phyloP scores from a whole-genome alignment of 2,888 invertebrate genomes.

The Dynastes maya region DNA sequence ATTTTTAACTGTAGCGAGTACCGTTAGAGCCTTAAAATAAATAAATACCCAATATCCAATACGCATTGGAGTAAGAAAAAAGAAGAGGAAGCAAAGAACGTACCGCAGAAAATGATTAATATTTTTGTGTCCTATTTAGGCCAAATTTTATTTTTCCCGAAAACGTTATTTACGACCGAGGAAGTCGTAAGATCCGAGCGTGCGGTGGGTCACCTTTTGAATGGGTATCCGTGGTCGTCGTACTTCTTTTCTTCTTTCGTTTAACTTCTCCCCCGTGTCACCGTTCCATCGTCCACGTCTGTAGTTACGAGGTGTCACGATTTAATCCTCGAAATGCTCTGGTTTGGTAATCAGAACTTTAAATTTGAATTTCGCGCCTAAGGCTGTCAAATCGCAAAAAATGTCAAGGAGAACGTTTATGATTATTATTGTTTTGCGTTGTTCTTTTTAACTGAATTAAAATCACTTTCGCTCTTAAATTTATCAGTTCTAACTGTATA shows the following conservation, averaged over 20 bases:
- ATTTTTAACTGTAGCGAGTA: neutral
- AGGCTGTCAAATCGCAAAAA: no score
- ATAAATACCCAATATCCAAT: constrained; percentile 12
- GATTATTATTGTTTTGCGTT: no score
- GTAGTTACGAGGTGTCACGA: no score
- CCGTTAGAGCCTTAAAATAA: constrained; percentile 18
- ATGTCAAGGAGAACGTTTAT: no score
- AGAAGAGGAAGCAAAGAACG: neutral
- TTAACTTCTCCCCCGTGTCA: neutral
- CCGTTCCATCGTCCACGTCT: no score
- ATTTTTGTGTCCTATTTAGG: constrained; percentile 36
- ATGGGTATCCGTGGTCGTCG: neutral
- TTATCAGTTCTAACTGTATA: no score
- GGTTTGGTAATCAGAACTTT: no score
- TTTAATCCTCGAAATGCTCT: no score
- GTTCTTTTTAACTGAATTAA: no score
- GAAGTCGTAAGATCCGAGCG: constrained; percentile 22
- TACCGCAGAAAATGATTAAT: constrained; percentile 34
- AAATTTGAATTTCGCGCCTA: no score
- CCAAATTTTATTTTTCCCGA: constrained; percentile 41
- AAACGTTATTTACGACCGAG: constrained; percentile 33
- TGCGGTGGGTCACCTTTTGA: constrained; percentile 29
- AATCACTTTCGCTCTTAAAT: no score
- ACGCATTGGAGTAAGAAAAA: neutral
- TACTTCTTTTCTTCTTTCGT: constrained; percentile 4